These are phyloP conservation scores for Physella acuta DNA, from an alignment of 1,140 invertebrate species.

Conservation along the genomic window DNA sequence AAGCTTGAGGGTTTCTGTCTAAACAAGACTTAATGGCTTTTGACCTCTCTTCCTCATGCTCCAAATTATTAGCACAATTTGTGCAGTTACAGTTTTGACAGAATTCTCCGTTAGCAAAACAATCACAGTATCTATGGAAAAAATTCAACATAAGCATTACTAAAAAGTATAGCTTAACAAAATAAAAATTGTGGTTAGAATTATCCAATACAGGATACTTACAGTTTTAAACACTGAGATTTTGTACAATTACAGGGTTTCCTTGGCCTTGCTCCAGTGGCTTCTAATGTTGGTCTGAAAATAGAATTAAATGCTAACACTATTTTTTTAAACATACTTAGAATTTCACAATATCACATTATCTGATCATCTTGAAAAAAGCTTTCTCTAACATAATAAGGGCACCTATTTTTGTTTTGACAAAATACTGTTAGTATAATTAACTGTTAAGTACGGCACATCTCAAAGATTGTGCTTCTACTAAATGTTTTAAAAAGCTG, in stretches of 20 bases:
- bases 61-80: constrained; percentile 96
- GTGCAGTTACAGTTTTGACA: constrained; percentile 98
- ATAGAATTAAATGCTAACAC: constrained; percentile 15
- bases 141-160: too few species aligned
- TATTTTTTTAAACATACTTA: background rate
- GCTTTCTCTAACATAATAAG: too few species aligned
- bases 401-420: too few species aligned
- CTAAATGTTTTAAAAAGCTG: too few species aligned
- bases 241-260: constrained; percentile 99
- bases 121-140: constrained; percentile 86
- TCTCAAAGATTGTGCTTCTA: too few species aligned
- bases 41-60: constrained; percentile 92
- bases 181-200: too few species aligned
- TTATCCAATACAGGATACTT: constrained; percentile 59
- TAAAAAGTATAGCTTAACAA: too few species aligned
- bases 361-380: too few species aligned
- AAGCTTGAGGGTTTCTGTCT: constrained; percentile 91
- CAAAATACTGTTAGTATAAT: too few species aligned
- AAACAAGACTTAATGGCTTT: constrained; percentile 89
- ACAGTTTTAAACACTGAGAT: constrained; percentile 96
- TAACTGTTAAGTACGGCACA: too few species aligned
- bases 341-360: too few species aligned
- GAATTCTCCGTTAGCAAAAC: constrained; percentile 99
- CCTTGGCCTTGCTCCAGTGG: constrained; percentile 75
- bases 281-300: constrained; percentile 62